Conservation (phyloP, 2,113 vertebrate species). For the Tretioscincus oriximinensis region DNA sequence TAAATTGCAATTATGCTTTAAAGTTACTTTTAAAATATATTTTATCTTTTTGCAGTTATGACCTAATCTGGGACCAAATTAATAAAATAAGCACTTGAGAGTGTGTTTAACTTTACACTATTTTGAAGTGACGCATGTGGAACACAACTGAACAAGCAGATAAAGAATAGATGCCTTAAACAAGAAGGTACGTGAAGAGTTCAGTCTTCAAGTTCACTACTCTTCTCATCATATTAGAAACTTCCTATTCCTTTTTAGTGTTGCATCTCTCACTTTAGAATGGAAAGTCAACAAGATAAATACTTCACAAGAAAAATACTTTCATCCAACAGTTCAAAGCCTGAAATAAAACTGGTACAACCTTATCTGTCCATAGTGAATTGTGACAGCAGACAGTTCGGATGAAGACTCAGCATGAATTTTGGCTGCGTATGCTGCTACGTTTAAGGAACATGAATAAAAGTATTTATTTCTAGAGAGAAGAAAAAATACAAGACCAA, state of each 20-base stretch:
- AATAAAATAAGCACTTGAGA: too few species aligned
- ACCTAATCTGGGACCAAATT: too few species aligned
- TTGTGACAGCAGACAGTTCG: slow-evolving; percentile 53
- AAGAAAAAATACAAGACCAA: slow-evolving; percentile 67
- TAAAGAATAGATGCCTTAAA: neutral
- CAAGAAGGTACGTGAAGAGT: neutral
- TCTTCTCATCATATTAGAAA: slow-evolving; percentile 2
- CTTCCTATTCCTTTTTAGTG: slow-evolving; percentile 54
- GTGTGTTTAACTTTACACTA: too few species aligned
- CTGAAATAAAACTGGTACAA: slow-evolving; percentile 49
- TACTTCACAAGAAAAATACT: slow-evolving; percentile 51
- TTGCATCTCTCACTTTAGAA: slow-evolving; percentile 38
- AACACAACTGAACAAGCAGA: neutral
- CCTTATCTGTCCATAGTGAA: slow-evolving; percentile 56
- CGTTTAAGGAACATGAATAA: slow-evolving; percentile 69
- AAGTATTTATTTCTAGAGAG: slow-evolving; percentile 74
- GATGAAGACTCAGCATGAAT: slow-evolving; percentile 57
- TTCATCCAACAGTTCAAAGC: slow-evolving; percentile 58
- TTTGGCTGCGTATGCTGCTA: slow-evolving; percentile 52
- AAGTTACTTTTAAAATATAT: too few species aligned
- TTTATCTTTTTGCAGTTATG: too few species aligned
- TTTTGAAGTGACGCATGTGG: too few species aligned
- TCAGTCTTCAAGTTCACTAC: neutral
- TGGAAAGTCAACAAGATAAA: slow-evolving; percentile 62
- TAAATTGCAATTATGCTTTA: too few species aligned